These are phyloP conservation scores for Mus spicilegus DNA, from an alignment of 2,113 vertebrate genomes.

Conservation along the genomic window DNA sequence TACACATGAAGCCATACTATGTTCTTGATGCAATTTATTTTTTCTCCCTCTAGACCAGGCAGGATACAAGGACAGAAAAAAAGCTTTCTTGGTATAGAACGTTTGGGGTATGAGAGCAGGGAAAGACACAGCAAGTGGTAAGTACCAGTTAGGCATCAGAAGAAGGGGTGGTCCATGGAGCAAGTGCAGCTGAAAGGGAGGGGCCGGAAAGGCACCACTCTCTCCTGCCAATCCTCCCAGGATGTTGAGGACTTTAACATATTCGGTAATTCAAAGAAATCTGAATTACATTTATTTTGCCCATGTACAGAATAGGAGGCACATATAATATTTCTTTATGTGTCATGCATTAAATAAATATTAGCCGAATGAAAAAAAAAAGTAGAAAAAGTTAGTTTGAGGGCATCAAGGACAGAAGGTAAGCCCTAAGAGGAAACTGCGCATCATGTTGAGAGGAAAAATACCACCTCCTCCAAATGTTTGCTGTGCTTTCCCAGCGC, in stretches of 20 bases:
- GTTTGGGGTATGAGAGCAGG: not conserved
- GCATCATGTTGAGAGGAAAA: slow-evolving; percentile 8
- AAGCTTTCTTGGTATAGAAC: not conserved
- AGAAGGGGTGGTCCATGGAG: not conserved
- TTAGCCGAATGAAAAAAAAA: slow-evolving; percentile 8
- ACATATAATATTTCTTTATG: not conserved
- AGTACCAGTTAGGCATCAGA: not conserved
- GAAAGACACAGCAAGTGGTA: not conserved
- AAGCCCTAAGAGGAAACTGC: slow-evolving; percentile 10
- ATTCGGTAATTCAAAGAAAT: slow-evolving; percentile 9
- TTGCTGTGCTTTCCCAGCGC: not conserved
- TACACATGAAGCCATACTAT: not conserved
- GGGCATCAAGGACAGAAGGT: not conserved
- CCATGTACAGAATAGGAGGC: not conserved
- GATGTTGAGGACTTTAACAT: not conserved
- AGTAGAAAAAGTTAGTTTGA: not conserved
- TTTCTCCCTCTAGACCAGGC: not conserved
- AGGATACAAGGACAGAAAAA: not conserved
- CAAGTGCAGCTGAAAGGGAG: not conserved
- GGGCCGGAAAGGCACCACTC: not conserved
- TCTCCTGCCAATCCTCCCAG: not conserved
- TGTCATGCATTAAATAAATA: slow-evolving; percentile 36
- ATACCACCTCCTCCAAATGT: not conserved
- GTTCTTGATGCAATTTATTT: not conserved
- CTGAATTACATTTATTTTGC: slow-evolving; percentile 28